phyloP scores from a whole-genome alignment of 2,113 vertebrate genomes.

The Epinephelus moara region DNA sequence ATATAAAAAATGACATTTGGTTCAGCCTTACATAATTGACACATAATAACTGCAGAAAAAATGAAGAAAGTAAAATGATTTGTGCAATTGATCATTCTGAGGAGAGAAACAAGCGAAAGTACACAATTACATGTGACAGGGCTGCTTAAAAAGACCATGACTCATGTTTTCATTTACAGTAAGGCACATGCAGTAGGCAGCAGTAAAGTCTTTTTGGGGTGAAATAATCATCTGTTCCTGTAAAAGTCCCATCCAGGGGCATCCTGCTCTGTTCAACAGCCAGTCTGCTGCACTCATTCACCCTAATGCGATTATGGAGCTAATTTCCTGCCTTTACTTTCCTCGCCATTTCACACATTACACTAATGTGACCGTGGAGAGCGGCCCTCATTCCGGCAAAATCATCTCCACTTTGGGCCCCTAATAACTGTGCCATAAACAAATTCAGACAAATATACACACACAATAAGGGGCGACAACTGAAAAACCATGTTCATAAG shows the following conservation, averaged over 20 bases:
- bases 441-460: constrained; percentile 25
- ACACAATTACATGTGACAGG: not conserved
- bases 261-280: constrained; percentile 88
- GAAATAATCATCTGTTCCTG: constrained; percentile 84
- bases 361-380: constrained; percentile 80
- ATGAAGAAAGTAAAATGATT: not conserved
- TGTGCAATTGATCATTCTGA: not conserved
- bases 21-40: not conserved
- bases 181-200: constrained; percentile 65
- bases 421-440: constrained; percentile 31
- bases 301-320: constrained; percentile 93
- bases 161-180: constrained; percentile 74
- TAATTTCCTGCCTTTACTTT: constrained; percentile 94
- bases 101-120: not conserved
- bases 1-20: too few species aligned
- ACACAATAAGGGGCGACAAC: constrained; percentile 9
- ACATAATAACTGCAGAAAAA: constrained; percentile 2
- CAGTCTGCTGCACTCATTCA: constrained; percentile 88
- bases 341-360: constrained; percentile 90
- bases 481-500: not conserved
- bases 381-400: constrained; percentile 34
- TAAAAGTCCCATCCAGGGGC: constrained; percentile 83
- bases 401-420: constrained; percentile 16
- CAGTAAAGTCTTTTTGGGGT: constrained; percentile 68
- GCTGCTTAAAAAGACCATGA: constrained; percentile 28